A percentile compares a stretch with the other conserved stretches of the same genome.
Conservation (phyloP, 2,113 vertebrate species). For the Kryptolebias marmoratus region DNA sequence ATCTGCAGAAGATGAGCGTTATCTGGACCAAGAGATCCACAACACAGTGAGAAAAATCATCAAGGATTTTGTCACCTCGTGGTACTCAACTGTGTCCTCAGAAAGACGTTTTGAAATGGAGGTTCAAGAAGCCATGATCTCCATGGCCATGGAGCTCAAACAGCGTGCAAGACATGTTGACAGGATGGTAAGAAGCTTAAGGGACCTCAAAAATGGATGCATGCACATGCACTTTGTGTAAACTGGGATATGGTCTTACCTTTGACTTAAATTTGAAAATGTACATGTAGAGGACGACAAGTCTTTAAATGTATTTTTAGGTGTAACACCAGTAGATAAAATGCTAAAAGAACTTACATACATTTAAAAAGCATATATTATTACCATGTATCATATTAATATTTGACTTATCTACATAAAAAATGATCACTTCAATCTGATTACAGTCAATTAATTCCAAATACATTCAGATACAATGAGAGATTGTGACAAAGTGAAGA, state of each 20-base stretch:
- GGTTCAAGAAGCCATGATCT: slow-evolving; percentile 86
- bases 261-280: not conserved
- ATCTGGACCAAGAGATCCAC: slow-evolving; percentile 84
- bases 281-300: not conserved
- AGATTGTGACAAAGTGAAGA: too few species aligned
- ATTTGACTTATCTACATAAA: too few species aligned
- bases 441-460: too few species aligned
- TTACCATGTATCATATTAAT: too few species aligned
- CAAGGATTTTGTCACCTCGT: slow-evolving; percentile 92
- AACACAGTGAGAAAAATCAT: slow-evolving; percentile 86
- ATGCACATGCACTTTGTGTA: not conserved
- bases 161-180: slow-evolving; percentile 78
- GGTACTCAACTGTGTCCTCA: slow-evolving; percentile 87
- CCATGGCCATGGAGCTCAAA: slow-evolving; percentile 84
- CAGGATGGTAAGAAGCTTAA: slow-evolving; percentile 62
- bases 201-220: not conserved
- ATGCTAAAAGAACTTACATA: not conserved
- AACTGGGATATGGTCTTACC: not conserved
- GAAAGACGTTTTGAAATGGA: slow-evolving; percentile 86
- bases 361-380: too few species aligned
- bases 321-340: too few species aligned
- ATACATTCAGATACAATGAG: too few species aligned
- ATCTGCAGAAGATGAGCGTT: slow-evolving; percentile 59
- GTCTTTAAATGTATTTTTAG: too few species aligned
- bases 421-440: too few species aligned